Evolutionary conservation across 1,140 invertebrate genomes (phyloP).

Genomic region (Subanguina moxae): DNA sequence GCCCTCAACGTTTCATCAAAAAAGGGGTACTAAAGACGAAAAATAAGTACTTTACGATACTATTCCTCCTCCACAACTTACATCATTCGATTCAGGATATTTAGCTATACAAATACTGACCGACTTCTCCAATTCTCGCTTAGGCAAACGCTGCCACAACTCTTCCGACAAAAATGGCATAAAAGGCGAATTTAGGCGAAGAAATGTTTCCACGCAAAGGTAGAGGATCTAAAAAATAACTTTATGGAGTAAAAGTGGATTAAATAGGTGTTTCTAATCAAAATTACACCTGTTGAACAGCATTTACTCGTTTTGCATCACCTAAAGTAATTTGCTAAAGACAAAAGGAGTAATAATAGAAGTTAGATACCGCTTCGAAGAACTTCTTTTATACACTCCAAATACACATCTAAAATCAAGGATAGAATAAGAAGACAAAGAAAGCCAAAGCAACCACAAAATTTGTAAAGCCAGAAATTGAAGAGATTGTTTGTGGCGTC

Average conservation of each 20-base stretch:
- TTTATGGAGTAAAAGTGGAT: no score
- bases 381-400: no score
- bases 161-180: slow-evolving; percentile 99
- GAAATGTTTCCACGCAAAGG: slow-evolving; percentile 75
- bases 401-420: neutral
- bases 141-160: slow-evolving; percentile 66
- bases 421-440: neutral
- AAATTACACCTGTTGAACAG: slow-evolving; percentile 35
- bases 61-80: no score
- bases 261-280: no score
- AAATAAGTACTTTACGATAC: no score
- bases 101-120: slow-evolving; percentile 50
- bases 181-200: slow-evolving; percentile 84
- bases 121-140: slow-evolving; percentile 19
- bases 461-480: slow-evolving; percentile 93
- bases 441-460: slow-evolving; percentile 74
- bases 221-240: slow-evolving; percentile 66
- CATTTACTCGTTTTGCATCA: slow-evolving; percentile 20
- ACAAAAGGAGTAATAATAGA: neutral
- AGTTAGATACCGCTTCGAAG: neutral
- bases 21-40: no score
- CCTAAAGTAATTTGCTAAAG: slow-evolving; percentile 18
- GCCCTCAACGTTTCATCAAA: no score
- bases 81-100: slow-evolving; percentile 49
- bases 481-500: slow-evolving; percentile 82